Evolutionary conservation across 2,888 invertebrate species (phyloP), one percentile per base, ranked within the genome.

Genomic region (Coecobrya sp.): DNA sequence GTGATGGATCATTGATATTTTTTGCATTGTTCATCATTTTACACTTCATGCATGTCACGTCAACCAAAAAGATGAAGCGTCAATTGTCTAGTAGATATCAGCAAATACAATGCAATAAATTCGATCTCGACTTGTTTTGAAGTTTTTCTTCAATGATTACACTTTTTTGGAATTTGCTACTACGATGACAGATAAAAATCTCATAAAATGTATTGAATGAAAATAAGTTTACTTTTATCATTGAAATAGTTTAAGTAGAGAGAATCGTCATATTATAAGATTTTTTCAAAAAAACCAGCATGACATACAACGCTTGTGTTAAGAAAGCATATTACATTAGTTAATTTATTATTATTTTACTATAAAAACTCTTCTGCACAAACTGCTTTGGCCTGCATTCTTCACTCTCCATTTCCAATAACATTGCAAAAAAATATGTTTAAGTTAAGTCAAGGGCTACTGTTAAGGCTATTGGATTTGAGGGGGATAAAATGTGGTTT

Each of bases 401-500:
- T 49, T 1, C 13, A 49, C 10, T 49, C 13, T 49, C 11, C 19
- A 4, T 27, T 65, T 25, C 65, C 22, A 25, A 11, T 1, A 22
- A 65, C 25, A 0, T 13, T 65, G 65, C 65, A 27, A 7, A 8
- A 25, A 25, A 25, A 62, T 55, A 25, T 65, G 65, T 22, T 25
- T 65, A 25, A 70, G 68, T 5, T 36, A 86, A 86, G 86, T 86
- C 86, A 87, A 88, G 65, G 88, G 88, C 88, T 81, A 27, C 76
- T 4, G 76, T 76, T 49, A 49, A 76, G 45, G 45, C 49, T 49
- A 11, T 76, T 76, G 36, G 36, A 36, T 52, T 59, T 10, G 65
- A 65, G 36, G 82, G 36, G 22, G 82, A 82, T 62, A 11, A 22
- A n/a, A 27, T 30, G 65, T 42, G 45, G 45, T 36, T 65, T 65